Conservation (phyloP, 1,140 invertebrate genomes). For the Bursaphelenchus mucronatus region DNA sequence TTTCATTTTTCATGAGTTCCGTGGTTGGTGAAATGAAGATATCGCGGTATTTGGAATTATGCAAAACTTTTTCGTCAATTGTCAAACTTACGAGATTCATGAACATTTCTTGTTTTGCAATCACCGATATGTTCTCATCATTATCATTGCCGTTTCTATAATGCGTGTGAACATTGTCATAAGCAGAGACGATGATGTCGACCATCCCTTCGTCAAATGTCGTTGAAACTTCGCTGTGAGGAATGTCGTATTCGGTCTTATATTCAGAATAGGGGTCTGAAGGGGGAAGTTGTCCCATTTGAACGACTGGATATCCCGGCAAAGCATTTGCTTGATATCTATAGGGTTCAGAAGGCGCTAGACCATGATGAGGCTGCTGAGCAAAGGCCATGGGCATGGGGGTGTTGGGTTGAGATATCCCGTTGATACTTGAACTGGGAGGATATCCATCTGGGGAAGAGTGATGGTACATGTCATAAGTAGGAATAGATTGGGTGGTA, state of each 20-base stretch:
- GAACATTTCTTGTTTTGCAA: slow-evolving; percentile 6
- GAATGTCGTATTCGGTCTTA: slow-evolving; percentile 6
- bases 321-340: slow-evolving; percentile 9
- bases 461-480: slow-evolving; percentile 26
- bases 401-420: background rate
- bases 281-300: slow-evolving; percentile 9
- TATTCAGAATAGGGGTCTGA: background rate
- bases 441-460: slow-evolving; percentile 7
- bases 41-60: background rate
- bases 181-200: slow-evolving; percentile 30
- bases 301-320: slow-evolving; percentile 11
- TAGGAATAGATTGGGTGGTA: slow-evolving; percentile 8
- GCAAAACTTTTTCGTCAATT: background rate
- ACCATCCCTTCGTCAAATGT: slow-evolving; percentile 42
- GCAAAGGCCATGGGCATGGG: slow-evolving; percentile 6
- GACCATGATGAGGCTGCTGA: slow-evolving; percentile 9
- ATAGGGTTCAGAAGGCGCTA: slow-evolving; percentile 9
- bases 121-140: slow-evolving; percentile 2
- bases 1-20: too few relatives aligned
- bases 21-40: too few relatives aligned
- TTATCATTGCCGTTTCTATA: slow-evolving; percentile 25
- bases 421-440: background rate
- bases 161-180: slow-evolving; percentile 29
- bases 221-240: slow-evolving; percentile 32
- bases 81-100: slow-evolving; percentile 7